These are phyloP conservation scores for Drosophila parabipectinata DNA, from an alignment of 1,140 invertebrate species.

Conservation along the genomic window DNA sequence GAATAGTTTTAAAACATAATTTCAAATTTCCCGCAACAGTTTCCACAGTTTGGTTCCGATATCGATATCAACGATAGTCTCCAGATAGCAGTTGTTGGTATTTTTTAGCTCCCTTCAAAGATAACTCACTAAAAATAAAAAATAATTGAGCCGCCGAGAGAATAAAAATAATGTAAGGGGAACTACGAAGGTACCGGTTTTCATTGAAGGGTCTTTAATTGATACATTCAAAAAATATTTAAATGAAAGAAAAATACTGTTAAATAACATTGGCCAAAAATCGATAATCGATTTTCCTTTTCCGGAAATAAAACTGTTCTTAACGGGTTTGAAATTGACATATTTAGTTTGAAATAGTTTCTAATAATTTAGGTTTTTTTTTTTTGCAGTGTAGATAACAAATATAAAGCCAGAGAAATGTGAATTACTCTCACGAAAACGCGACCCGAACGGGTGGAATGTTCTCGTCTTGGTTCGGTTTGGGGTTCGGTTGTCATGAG, in stretches of 20 bases:
- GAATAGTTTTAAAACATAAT: no score
- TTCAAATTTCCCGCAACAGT: not conserved
- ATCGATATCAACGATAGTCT: not conserved
- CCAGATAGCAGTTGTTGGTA: not conserved
- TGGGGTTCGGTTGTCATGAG: not conserved
- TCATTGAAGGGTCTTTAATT: not conserved
- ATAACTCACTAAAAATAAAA: not conserved
- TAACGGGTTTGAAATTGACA: no score
- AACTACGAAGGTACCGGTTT: not conserved
- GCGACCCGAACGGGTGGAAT: not conserved
- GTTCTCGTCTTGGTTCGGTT: not conserved
- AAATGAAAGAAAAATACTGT: not conserved
- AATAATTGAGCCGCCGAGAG: not conserved
- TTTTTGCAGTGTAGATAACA: not conserved
- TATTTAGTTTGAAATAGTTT: no score
- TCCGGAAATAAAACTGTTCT: no score
- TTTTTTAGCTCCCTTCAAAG: not conserved
- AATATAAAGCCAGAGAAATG: slow-evolving; percentile 1
- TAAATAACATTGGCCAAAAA: not conserved
- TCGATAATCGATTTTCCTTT: not conserved
- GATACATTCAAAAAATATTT: not conserved
- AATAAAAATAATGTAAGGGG: not conserved
- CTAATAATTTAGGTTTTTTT: not conserved
- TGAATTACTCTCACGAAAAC: not conserved
- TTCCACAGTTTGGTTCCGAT: not conserved